These are phyloP conservation scores for Eilema griseolum DNA, from an alignment of 2,888 invertebrate genomes.

Conservation along the genomic window DNA sequence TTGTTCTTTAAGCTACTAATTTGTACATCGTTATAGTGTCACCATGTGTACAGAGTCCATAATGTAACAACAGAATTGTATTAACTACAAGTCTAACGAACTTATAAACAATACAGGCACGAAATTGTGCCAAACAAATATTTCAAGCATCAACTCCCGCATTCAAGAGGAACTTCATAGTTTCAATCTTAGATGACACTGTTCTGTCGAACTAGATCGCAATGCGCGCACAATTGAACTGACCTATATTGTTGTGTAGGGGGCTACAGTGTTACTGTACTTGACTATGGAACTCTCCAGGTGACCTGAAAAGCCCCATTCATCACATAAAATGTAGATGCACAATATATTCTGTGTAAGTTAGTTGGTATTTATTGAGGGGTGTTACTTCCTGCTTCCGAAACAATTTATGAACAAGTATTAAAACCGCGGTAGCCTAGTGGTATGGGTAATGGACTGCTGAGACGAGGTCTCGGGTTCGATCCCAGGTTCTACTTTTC, in stretches of 20 bases:
- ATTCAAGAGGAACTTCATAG: slow-evolving; percentile 10
- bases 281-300: slow-evolving; percentile 29
- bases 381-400: neutral
- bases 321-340: slow-evolving; percentile 8
- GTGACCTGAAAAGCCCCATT: slow-evolving; percentile 39
- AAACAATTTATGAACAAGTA: neutral
- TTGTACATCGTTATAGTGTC: too few relatives aligned
- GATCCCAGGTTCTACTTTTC: too few relatives aligned
- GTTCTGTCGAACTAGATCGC: slow-evolving; percentile 14
- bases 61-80: neutral
- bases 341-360: neutral
- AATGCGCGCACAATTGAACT: slow-evolving; percentile 26
- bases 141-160: neutral
- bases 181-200: slow-evolving; percentile 30
- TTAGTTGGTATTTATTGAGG: neutral
- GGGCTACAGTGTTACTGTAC: slow-evolving; percentile 20
- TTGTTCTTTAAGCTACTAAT: too few relatives aligned
- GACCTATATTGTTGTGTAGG: slow-evolving; percentile 28
- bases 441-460: too few relatives aligned
- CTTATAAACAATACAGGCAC: neutral
- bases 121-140: neutral
- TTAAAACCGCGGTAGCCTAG: too few relatives aligned
- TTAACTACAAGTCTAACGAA: neutral
- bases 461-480: too few relatives aligned
- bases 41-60: too few relatives aligned